Percentiles rank a stretch among this genome's conserved stretches.
These are phyloP conservation scores for Epinephelus cyanopodus DNA, from an alignment of 2,113 vertebrate genomes.

Conservation along the genomic window DNA sequence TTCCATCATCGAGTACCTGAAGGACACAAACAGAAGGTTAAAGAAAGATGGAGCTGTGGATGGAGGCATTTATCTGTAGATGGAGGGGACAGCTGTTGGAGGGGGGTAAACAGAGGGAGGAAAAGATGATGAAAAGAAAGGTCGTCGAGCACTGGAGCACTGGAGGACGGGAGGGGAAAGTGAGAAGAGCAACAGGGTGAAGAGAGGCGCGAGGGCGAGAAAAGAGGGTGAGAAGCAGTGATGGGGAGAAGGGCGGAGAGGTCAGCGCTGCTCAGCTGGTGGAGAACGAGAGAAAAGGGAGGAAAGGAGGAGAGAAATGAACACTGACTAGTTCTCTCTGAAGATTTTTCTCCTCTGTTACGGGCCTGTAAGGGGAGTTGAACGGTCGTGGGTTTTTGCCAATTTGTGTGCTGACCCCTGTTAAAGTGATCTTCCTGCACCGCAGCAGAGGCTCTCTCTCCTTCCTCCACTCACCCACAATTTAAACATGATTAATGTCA, in stretches of 20 bases:
- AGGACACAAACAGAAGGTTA: background rate
- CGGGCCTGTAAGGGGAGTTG: slow-evolving; percentile 5
- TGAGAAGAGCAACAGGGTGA: slow-evolving; percentile 37
- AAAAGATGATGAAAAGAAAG: slow-evolving; percentile 23
- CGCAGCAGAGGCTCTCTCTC: background rate
- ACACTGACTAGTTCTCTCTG: slow-evolving; percentile 31
- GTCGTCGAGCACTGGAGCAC: background rate
- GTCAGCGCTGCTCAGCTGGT: background rate
- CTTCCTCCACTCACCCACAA: slow-evolving; percentile 8
- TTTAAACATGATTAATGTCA: slow-evolving; percentile 46
- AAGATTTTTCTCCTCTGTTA: slow-evolving; percentile 18
- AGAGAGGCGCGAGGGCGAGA: background rate
- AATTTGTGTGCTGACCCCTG: slow-evolving; percentile 37
- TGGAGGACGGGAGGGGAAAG: background rate
- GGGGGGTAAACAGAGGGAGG: background rate
- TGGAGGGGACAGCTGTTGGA: background rate
- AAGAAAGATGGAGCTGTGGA: background rate
- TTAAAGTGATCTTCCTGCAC: slow-evolving; percentile 34
- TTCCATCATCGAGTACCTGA: slow-evolving; percentile 87
- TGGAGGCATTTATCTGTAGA: background rate
- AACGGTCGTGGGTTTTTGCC: slow-evolving; percentile 20
- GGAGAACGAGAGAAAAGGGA: background rate
- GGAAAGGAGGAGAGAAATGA: slow-evolving; percentile 11
- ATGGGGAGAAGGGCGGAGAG: background rate
- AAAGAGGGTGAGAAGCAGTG: slow-evolving; percentile 35